Evolutionary conservation across 2,888 invertebrate species (phyloP).

Genomic region (Ornithoptera alexandrae): DNA sequence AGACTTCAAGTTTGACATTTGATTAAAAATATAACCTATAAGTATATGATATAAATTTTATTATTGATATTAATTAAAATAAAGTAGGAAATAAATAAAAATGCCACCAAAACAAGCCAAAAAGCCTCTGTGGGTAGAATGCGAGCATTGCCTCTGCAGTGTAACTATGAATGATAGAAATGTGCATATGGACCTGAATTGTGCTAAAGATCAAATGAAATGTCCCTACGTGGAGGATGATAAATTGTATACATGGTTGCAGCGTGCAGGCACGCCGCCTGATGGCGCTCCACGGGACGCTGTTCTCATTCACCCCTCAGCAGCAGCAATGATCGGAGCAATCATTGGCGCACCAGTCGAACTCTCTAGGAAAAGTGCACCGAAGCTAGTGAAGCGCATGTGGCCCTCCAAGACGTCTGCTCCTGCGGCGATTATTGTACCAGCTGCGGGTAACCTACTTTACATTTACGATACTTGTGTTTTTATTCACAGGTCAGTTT

Average conservation of each 20-base stretch:
- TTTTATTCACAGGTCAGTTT: too few species aligned
- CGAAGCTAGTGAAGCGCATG: constrained; percentile 64
- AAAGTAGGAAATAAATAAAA: constrained; percentile 3
- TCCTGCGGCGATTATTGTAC: constrained; percentile 67
- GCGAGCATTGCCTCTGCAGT: constrained; percentile 80
- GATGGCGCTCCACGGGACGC: constrained; percentile 64
- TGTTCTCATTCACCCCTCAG: constrained; percentile 67
- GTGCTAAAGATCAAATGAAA: constrained; percentile 69
- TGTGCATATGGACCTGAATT: constrained; percentile 75
- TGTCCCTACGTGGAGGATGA: constrained; percentile 65
- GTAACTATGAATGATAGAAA: constrained; percentile 81
- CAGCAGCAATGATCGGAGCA: constrained; percentile 60
- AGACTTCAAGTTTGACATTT: too few species aligned
- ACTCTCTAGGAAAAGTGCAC: constrained; percentile 60
- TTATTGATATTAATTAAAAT: too few species aligned
- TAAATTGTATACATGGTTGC: constrained; percentile 61
- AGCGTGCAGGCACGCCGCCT: constrained; percentile 55
- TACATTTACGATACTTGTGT: not conserved
- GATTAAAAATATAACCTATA: too few species aligned
- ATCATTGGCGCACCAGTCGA: constrained; percentile 66
- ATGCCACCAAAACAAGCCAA: constrained; percentile 75
- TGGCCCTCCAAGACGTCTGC: constrained; percentile 72
- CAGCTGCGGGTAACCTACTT: constrained; percentile 60
- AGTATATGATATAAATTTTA: too few species aligned
- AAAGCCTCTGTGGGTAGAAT: constrained; percentile 81